Conservation (phyloP, 2,113 vertebrate genomes). For the Pygoscelis adeliae region DNA sequence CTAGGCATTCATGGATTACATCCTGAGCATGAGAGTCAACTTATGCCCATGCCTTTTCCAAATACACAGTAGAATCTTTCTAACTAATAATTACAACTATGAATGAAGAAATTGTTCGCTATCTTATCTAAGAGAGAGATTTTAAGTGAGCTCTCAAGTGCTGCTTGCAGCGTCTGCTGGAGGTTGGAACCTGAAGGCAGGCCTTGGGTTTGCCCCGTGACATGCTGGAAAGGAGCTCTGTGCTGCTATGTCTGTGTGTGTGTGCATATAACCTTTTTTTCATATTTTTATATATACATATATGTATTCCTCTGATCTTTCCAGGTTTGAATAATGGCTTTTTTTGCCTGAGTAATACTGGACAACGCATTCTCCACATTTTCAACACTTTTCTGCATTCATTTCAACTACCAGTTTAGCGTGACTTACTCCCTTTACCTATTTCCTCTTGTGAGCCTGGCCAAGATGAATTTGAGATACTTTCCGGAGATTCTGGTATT, state of each 20-base stretch:
- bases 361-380: not conserved
- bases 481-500: not conserved
- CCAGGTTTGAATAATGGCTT: not conserved
- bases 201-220: accelerated
- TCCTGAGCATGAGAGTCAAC: not conserved
- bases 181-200: not conserved
- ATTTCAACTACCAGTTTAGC: not conserved
- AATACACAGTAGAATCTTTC: not conserved
- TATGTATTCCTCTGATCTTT: not conserved
- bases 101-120: not conserved
- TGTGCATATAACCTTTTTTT: not conserved
- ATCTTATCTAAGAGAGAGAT: not conserved
- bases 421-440: not conserved
- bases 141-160: not conserved
- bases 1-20: not conserved
- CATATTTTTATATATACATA: not conserved
- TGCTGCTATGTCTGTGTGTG: not conserved
- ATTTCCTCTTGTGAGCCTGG: not conserved
- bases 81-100: not conserved
- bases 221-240: not conserved
- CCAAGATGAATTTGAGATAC: not conserved
- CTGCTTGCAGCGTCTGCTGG: accelerated
- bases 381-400: not conserved
- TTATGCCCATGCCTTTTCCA: not conserved
- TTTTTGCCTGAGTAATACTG: not conserved